phyloP scores from a whole-genome alignment of 2,888 invertebrate genomes.

The Leptinotarsa haldemani region DNA sequence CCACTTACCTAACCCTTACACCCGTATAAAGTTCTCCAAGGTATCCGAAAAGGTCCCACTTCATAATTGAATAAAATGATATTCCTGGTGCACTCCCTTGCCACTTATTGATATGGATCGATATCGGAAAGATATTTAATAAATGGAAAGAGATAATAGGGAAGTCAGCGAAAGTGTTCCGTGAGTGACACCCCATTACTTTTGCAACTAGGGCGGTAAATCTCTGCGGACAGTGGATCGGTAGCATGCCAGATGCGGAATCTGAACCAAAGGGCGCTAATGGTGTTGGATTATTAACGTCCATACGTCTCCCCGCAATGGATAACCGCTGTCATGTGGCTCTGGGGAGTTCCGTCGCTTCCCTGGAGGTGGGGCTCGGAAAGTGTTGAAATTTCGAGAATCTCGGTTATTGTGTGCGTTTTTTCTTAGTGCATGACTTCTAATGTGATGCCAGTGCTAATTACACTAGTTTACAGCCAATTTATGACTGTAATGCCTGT shows the following conservation, averaged over 20 bases:
- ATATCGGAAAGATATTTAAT: slow-evolving; percentile 41
- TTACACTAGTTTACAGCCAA: too few relatives aligned
- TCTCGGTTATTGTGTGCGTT: neutral
- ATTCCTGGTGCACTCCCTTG: neutral
- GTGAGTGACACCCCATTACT: slow-evolving; percentile 54
- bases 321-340: slow-evolving; percentile 64
- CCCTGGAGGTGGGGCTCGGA: slow-evolving; percentile 41
- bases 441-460: too few relatives aligned
- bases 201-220: slow-evolving; percentile 54
- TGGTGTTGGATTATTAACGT: slow-evolving; percentile 67
- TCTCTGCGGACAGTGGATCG: slow-evolving; percentile 58
- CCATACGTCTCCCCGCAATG: slow-evolving; percentile 63
- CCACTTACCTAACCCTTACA: too few relatives aligned
- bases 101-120: slow-evolving; percentile 10
- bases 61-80: neutral
- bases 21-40: too few relatives aligned
- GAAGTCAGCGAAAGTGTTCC: slow-evolving; percentile 51
- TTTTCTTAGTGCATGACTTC: neutral
- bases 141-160: slow-evolving; percentile 49
- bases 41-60: neutral
- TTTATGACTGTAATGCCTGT: too few relatives aligned
- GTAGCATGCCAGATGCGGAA: slow-evolving; percentile 52
- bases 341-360: slow-evolving; percentile 50
- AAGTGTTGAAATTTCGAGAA: slow-evolving; percentile 15
- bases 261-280: slow-evolving; percentile 59